phyloP scores from a whole-genome alignment of 2,888 invertebrate species.

The Mesoligia furuncula region DNA sequence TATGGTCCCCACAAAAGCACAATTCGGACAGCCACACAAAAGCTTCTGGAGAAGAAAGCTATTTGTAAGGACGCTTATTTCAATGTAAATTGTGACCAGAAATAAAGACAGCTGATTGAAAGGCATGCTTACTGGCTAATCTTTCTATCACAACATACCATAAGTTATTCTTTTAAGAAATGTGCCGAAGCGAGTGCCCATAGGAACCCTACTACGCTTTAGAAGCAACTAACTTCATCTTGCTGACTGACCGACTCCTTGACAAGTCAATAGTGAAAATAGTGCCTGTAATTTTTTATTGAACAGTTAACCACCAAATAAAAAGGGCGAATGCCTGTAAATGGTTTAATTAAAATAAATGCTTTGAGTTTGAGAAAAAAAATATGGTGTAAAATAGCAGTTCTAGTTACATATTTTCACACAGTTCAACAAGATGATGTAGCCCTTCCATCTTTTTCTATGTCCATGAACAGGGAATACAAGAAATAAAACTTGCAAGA shows the following conservation, averaged over 20 bases:
- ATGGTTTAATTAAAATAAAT: no score
- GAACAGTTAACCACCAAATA: neutral
- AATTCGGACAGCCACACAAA: neutral
- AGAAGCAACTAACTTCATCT: no score
- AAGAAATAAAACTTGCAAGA: slow-evolving; percentile 48
- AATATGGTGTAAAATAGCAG: no score
- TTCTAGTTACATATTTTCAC: neutral
- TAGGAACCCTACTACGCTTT: no score
- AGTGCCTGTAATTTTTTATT: no score
- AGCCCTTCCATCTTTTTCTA: neutral
- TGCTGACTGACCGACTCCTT: no score
- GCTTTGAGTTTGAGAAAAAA: neutral
- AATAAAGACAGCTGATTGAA: neutral
- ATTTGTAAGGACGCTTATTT: neutral
- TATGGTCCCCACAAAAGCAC: neutral
- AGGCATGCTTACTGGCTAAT: neutral
- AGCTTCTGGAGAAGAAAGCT: neutral
- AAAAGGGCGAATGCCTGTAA: neutral
- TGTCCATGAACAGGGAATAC: slow-evolving; percentile 17
- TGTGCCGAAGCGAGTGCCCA: no score
- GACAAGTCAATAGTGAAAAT: no score
- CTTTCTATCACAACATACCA: no score
- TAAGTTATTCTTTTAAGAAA: neutral
- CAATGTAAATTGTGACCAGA: neutral
- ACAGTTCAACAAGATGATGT: neutral